Conservation (phyloP, 2,797 vertebrate genomes). For the Lates japonicus region DNA sequence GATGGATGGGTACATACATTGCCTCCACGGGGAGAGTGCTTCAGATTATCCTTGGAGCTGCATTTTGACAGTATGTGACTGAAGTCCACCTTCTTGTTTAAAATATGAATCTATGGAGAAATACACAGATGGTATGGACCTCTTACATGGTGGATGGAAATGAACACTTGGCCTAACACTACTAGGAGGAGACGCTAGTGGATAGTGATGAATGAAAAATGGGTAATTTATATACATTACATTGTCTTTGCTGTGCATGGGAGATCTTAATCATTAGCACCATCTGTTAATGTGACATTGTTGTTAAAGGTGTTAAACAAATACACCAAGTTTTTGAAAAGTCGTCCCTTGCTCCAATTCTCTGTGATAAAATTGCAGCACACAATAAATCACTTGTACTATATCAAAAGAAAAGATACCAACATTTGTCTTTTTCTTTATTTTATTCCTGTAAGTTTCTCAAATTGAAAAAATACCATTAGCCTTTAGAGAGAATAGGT, state of each 20-base stretch:
- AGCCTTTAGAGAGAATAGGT: not conserved
- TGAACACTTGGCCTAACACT: slow-evolving; percentile 7
- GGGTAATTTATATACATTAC: not conserved
- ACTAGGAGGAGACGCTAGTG: not conserved
- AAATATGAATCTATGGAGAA: slow-evolving; percentile 85
- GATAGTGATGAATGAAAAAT: slow-evolving; percentile 7
- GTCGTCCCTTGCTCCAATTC: not conserved
- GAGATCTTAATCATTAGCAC: not conserved
- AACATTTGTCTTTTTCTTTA: not conserved
- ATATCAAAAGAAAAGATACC: not conserved
- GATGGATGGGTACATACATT: slow-evolving; percentile 80
- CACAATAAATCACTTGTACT: not conserved
- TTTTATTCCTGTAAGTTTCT: not conserved
- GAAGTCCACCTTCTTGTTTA: slow-evolving; percentile 86
- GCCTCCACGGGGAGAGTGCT: slow-evolving; percentile 76
- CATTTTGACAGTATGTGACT: slow-evolving; percentile 80
- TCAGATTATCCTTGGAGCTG: slow-evolving; percentile 85
- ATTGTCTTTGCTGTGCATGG: not conserved
- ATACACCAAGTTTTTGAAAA: slow-evolving; percentile 5
- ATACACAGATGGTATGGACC: slow-evolving; percentile 75
- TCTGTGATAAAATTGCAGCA: not conserved
- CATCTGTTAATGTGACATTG: not conserved
- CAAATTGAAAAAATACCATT: not conserved
- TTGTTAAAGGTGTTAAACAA: not conserved
- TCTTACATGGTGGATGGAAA: slow-evolving; percentile 49